Evolutionary conservation across 2,888 invertebrate species (phyloP).

Genomic region (Frankliniella fusca): DNA sequence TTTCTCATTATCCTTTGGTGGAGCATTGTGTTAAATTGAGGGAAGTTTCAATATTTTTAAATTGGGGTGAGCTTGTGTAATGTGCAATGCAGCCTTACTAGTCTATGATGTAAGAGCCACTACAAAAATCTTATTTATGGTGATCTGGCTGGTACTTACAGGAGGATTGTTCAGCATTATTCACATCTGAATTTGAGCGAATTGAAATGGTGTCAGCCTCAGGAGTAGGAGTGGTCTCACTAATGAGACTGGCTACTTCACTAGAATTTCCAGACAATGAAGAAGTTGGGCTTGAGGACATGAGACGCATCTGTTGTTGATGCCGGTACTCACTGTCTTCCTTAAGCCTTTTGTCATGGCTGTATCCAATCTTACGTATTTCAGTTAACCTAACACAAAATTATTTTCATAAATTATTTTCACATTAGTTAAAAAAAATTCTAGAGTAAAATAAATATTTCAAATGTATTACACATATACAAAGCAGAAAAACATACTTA

Average conservation of each 20-base stretch:
- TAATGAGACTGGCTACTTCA: not conserved
- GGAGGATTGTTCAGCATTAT: not conserved
- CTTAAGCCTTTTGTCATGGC: conserved; percentile 67
- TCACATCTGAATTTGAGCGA: not conserved
- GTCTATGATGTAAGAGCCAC: not conserved
- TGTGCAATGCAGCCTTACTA: not conserved
- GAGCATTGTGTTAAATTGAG: not conserved
- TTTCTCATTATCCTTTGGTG: not conserved
- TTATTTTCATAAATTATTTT: not conserved
- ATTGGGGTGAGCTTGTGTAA: not conserved
- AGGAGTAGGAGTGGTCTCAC: not conserved
- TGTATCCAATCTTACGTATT: conserved; percentile 68
- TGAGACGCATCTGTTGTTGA: conserved; percentile 59
- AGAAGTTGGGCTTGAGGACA: not conserved
- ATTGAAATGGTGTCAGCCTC: not conserved
- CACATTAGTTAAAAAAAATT: not conserved
- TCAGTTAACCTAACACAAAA: conserved; percentile 59
- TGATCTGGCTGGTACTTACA: not conserved
- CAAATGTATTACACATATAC: not conserved
- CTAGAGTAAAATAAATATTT: not conserved
- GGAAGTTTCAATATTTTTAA: not conserved
- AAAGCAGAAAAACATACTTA: not conserved
- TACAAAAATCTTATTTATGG: not conserved
- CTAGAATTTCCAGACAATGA: not conserved
- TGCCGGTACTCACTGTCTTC: conserved; percentile 73